Base-by-base conservation (phyloP, 2,113 vertebrate genomes). In the Phyllopteryx taeniolatus region DNA sequence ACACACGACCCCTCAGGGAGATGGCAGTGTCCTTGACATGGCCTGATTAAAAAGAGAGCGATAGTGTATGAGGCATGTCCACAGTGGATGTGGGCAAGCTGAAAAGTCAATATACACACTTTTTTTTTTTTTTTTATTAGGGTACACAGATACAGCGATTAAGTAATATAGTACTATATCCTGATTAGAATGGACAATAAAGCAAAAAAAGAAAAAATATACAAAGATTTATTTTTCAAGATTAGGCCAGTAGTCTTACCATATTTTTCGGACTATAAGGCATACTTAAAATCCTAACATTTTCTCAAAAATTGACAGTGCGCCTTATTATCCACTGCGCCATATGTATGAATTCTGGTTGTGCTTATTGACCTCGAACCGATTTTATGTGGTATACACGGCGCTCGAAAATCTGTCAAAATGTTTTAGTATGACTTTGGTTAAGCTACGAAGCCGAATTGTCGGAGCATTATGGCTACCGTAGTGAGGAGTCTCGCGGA, bases 1-100 rank as follows among this genome's bases (percentile, higher is more conserved):
- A 86, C 74, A 72, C 73, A 77, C 51, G 22, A 81, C 67, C 54
- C 71, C 75, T 72, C 49, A 67, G 72, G 78, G 74, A 80, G 47
- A 79, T 2, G 8, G 57, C 20, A 44, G 77, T 77, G 82, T 83
- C 83, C 71, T 79, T 77, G 61, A 74, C 72, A 67, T 72, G 20
- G 72, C 71, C 79, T 82, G 83, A 86, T 87, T 88, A 86, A 88
- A 88, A 83, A 81, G 70, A 64, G 60, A 85, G 76, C 82, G 72
- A 61, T 78, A 39, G 35, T 39, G 35, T 39, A 77, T 62, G 81
- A 73, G 77, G 62, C 57, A 46, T 63, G 81, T 47, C 72, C 51
- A 63, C 19, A 56, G 65, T 20, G 71, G 51, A 64, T 44, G 67
- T 43, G 64, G 2, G 15, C 51, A 2, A 46, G 42, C 71, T 22